Base-by-base conservation (phyloP, 2,888 invertebrate species). In the Colostygia pectinataria region DNA sequence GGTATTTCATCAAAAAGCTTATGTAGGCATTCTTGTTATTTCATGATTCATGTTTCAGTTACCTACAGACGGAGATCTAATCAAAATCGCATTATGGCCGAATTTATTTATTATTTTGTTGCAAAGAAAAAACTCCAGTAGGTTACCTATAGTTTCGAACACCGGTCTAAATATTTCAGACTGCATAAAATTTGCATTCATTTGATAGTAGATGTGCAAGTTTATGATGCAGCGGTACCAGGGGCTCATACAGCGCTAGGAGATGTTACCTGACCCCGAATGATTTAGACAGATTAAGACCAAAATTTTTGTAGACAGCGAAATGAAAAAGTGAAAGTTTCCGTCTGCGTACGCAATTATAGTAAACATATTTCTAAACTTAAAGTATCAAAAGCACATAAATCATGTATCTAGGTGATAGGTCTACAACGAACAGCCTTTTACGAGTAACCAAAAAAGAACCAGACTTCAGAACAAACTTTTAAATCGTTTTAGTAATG, bases 221-320 rank as follows among this genome's bases (percentile, higher is more conserved):
- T 46, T 23, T 41, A 50, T 6, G 48, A 45, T 42, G 42, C 49
- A 43, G 2, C 33, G 27, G 32, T 43, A 43, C 43, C 42, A 49
- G 49, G 49, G 38, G 38, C 14, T 38, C 32, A 49, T 24, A 24
- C 12, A 10, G 9, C 4, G 8, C 10, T n/a, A 40, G 12, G 29
- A 34, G 40, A 12, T 46, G 39, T 33, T 27, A 24, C 15, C 14
- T 41, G 24, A 29, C 29, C 18, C 23, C 14, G n/a, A 20, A 20
- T 39, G 10, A 31, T 31, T 31, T 39, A 44, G 37, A n/a, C n/a
- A n/a, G n/a, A n/a, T n/a, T 18, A 3, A 18, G 18, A 24, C 36
- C 23, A 8, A 31, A 32, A n/a, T n/a, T n/a, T 31, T 14, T 37
- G 31, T 25, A 38, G 38, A 33, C 18, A 4, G 32, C 23, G 4